Base-by-base conservation (phyloP, 2,113 vertebrate genomes). In the Pipa parva region DNA sequence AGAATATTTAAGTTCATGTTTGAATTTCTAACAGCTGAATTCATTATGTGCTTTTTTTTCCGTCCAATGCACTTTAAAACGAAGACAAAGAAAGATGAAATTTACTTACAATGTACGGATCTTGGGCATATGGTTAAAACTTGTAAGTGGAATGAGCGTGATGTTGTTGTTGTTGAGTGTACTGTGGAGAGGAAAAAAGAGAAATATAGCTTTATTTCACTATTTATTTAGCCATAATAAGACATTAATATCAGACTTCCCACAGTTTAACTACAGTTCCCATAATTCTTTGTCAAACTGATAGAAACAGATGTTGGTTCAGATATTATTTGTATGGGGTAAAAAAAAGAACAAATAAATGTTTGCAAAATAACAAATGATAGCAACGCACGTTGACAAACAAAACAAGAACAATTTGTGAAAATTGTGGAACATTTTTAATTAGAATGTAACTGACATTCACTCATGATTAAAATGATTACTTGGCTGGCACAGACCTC, bases 151-250 rank as follows among this genome's bases (percentile, higher is more conserved):
- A 81, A 99, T 97, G 76, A 92, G 93, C 66, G 92, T 97, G 82
- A 99, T 97, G 88, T 98, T 99, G 90, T 99, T 99, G 75, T 98
- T 99, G 88, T 99, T 99, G 88, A 99, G 95, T 31, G 97, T 99
- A 74, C 97, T 99, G 79, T 15, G 15, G 17, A 7, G 33, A 75
- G 61, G 72, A 74, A 0, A 75, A 63, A 63, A 29, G 24, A 63
- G 5, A 70, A 2, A 31, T 55, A 67, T 29, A 79, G 2, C 72
- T 67, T 54, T 52, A 66, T 65, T 65, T 13, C 54, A 20, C 6
- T 28, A 65, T 22, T 20, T 49, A 49, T 49, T 74, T 74, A 52
- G 50, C 24, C 7, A 71, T 57, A n/a, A 9, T 49, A 10, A n/a
- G 27, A 6, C 0, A 22, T 29, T 31, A 31, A 6, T 6, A 6